phyloP scores from a whole-genome alignment of 2,888 invertebrate species.

The Epicampocera succincta region DNA sequence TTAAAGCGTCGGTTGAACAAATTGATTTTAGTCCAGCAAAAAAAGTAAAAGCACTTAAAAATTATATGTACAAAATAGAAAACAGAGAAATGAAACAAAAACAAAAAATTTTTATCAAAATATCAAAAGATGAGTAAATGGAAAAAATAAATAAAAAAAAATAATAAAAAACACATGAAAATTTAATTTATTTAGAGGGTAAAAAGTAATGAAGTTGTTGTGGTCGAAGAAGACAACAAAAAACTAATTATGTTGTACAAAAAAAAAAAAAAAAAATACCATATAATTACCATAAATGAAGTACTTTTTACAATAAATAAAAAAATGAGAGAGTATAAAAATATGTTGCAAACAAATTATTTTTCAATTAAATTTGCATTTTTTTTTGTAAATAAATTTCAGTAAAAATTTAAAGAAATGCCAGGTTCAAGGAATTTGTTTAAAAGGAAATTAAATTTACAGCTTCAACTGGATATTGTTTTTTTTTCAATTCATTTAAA shows the following conservation, averaged over 20 bases:
- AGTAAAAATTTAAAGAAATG: too few species aligned
- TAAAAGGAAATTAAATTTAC: too few species aligned
- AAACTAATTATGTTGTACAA: not conserved
- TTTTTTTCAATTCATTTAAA: too few species aligned
- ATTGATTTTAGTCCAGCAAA: not conserved
- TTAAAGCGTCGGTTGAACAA: slow-evolving; percentile 17
- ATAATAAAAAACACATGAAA: slow-evolving; percentile 5
- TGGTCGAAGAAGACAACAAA: slow-evolving; percentile 8
- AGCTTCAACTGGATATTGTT: too few species aligned
- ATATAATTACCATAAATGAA: slow-evolving; percentile 1
- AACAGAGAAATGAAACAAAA: too few species aligned
- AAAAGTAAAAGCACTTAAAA: slow-evolving; percentile 3
- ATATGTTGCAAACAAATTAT: too few species aligned
- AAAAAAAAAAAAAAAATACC: slow-evolving; percentile 8
- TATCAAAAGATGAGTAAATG: slow-evolving; percentile 26
- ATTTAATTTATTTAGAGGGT: slow-evolving; percentile 24
- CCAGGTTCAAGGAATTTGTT: too few species aligned
- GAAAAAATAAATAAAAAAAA: too few species aligned
- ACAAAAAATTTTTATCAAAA: slow-evolving; percentile 37
- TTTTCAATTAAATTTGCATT: too few species aligned
- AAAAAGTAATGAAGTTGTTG: slow-evolving; percentile 2
- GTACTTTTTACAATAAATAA: not conserved
- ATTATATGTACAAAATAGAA: not conserved
- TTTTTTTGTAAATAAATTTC: too few species aligned
- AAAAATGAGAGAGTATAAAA: too few species aligned